Conservation (phyloP, 2,113 vertebrate species). For the Amblyornis subalaris region DNA sequence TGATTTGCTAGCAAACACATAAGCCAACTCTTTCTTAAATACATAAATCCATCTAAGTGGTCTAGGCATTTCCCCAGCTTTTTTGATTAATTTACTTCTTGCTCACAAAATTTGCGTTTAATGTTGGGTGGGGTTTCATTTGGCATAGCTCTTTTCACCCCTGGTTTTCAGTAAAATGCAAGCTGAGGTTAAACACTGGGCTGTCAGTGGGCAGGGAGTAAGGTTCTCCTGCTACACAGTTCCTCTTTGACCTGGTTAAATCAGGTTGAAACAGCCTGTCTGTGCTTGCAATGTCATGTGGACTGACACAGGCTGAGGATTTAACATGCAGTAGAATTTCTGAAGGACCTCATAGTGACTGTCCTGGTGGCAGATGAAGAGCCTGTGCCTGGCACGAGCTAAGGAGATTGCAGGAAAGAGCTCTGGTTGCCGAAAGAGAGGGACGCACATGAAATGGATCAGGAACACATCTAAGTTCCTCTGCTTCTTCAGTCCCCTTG, state of each 20-base stretch:
- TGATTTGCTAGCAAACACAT: neutral
- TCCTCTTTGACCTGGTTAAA: neutral
- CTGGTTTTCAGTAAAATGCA: neutral
- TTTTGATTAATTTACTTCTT: neutral
- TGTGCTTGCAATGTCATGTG: neutral
- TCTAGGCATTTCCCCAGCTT: neutral
- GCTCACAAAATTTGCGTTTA: neutral
- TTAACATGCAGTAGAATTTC: neutral
- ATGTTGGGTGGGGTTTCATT: neutral
- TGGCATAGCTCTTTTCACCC: neutral
- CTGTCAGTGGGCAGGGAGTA: neutral
- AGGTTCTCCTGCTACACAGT: neutral
- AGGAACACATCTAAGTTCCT: neutral
- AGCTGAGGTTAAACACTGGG: neutral
- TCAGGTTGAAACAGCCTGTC: neutral
- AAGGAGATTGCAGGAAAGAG: neutral
- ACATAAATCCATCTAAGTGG: neutral
- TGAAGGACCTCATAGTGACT: neutral
- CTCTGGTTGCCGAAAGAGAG: neutral
- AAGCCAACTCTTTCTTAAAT: neutral
- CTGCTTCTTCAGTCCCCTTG: neutral
- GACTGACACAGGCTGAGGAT: neutral
- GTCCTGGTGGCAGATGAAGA: neutral
- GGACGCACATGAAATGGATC: neutral
- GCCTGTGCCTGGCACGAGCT: rapidly evolving